A percentile compares a stretch with the other conserved stretches of the same genome.
Evolutionary conservation across 2,113 vertebrate species (phyloP).

Genomic region (Nothocercus nigrocapillus): DNA sequence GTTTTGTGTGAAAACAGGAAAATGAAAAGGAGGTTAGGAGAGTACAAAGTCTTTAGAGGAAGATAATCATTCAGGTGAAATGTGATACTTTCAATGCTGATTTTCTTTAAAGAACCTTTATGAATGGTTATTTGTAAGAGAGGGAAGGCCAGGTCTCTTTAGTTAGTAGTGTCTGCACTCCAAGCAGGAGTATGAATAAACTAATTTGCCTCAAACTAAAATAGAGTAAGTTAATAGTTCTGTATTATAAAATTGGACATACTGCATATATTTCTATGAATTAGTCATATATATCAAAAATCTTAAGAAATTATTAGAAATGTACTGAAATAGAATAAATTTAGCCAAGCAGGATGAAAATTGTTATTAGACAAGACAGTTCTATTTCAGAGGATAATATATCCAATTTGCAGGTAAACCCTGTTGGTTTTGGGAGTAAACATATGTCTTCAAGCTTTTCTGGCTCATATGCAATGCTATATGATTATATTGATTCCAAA

Average conservation of each 20-base stretch:
- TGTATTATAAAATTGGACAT: neutral
- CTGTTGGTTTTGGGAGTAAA: neutral
- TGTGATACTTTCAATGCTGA: neutral
- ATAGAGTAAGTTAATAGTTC: neutral
- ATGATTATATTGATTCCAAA: neutral
- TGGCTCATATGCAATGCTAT: neutral
- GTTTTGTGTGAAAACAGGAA: neutral
- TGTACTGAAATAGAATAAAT: neutral
- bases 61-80: neutral
- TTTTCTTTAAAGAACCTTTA: neutral
- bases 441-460: neutral
- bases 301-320: neutral
- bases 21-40: neutral
- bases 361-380: neutral
- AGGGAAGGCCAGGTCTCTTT: neutral
- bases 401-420: neutral
- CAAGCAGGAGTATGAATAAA: neutral
- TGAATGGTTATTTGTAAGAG: neutral
- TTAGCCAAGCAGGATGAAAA: neutral
- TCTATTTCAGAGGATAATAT: neutral
- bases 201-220: neutral
- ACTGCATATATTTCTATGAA: neutral
- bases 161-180: neutral
- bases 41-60: neutral
- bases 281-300: neutral